These are phyloP conservation scores for Montipora capitata DNA, from an alignment of 92 coral and sea anemone species.

Conservation along the genomic window DNA sequence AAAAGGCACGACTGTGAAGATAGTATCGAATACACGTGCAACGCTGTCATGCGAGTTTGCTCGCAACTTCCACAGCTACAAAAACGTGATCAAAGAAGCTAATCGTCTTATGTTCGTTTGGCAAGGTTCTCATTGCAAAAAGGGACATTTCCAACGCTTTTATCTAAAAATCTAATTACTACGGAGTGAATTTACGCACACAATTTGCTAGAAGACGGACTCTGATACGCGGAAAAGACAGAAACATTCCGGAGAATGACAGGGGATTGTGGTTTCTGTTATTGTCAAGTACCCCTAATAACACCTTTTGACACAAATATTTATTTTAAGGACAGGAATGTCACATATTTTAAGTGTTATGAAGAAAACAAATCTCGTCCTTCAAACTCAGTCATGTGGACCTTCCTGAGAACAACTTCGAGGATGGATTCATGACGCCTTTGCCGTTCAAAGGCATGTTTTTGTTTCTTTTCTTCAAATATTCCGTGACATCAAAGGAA, in stretches of 20 bases:
- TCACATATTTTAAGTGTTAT: conserved; percentile 22
- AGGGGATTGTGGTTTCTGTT: conserved; percentile 19
- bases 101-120: background rate
- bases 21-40: background rate
- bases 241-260: background rate
- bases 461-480: background rate
- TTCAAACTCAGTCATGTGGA: background rate
- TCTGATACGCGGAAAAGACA: background rate
- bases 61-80: background rate
- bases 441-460: too few species aligned
- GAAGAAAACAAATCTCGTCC: background rate
- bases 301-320: conserved; percentile 25
- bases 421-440: background rate
- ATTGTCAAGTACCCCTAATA: conserved; percentile 32
- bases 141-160: background rate
- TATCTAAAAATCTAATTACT: background rate
- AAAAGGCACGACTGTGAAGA: background rate
- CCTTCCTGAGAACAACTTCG: background rate
- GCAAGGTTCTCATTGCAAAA: background rate
- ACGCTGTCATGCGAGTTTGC: background rate
- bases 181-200: background rate
- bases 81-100: background rate
- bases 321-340: conserved; percentile 32
- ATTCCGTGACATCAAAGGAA: conserved; percentile 13
- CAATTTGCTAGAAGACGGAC: background rate